Base-by-base conservation (phyloP, 2,113 vertebrate genomes). In the Strix aluco region DNA sequence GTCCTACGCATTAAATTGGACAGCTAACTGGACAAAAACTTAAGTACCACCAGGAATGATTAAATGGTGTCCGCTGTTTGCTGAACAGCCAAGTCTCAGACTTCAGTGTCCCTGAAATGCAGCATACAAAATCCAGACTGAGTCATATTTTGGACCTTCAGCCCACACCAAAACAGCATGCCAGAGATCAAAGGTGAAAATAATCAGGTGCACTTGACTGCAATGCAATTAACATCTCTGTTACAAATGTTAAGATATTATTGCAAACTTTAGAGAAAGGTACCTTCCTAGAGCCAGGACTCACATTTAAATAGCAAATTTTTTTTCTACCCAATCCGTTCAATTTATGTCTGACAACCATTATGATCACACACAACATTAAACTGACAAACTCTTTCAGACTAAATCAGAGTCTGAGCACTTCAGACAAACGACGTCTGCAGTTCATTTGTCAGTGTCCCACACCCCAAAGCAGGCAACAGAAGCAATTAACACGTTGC, bases 141-240 rank as follows among this genome's bases (percentile, higher is more conserved):
- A 40, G 23, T n/a, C 27, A 8, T 7, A 36, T 30, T 46, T 59
- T 54, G 32, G 38, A 77, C 40, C 7, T 70, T 55, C 42, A 89
- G 34, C 13, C 47, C 17, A 13, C 13, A 52, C 13, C 38, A 58
- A 36, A 78, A 54, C 13, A 72, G 13, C 2, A 4, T 5, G 9
- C 19, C 30, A 81, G n/a, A 49, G 15, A 25, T 10, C n/a, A 70
- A 71, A 74, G 42, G 30, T 73, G 65, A 88, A 77, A 91, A 74
- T 7, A 30, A 47, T 18, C 4, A 1, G 1, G 0, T 27, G 13
- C 8, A 26, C 51, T 58, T 67, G 52, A 46, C 32, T 42, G 29
- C 87, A 94, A 78, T 40, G 26, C 22, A 58, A n/a, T 65, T 81
- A 59, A 29, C 12, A 26, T 25, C 23, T 55, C 46, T 71, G 5